Evolutionary conservation across 2,113 vertebrate genomes (phyloP).

Genomic region (Muscicapa adusta): DNA sequence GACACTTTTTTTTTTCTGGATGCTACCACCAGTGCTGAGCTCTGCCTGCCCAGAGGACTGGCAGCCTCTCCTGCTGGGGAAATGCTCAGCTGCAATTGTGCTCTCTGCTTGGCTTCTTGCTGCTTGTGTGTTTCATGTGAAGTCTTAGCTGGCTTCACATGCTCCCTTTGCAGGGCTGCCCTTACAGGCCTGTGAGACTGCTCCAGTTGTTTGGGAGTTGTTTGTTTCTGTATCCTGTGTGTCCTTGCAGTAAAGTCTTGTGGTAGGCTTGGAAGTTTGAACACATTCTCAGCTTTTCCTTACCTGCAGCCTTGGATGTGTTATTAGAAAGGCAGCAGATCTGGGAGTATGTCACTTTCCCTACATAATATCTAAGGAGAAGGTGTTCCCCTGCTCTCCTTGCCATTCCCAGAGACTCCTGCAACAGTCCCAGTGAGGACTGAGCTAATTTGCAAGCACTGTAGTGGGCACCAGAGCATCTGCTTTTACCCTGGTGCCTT

Average conservation of each 20-base stretch:
- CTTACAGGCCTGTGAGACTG: rapidly evolving
- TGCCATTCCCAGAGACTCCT: not conserved
- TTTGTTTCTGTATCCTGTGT: not conserved
- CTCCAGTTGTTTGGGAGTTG: not conserved
- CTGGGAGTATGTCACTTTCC: not conserved
- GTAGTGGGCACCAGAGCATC: not conserved
- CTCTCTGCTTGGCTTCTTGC: not conserved
- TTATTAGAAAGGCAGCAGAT: not conserved
- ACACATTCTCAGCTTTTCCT: not conserved
- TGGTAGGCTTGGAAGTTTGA: not conserved
- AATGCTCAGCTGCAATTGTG: rapidly evolving
- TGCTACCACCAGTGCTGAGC: not conserved
- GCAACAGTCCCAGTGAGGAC: not conserved
- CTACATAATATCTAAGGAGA: not conserved
- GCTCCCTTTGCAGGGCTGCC: not conserved
- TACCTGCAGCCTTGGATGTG: not conserved
- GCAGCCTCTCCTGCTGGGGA: not conserved
- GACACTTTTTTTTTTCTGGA: not conserved
- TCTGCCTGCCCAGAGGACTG: not conserved
- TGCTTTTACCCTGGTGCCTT: not conserved
- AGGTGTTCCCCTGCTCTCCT: not conserved
- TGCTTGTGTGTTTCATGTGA: rapidly evolving
- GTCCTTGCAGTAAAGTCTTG: not conserved
- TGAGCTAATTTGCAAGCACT: not conserved
- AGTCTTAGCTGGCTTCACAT: rapidly evolving